phyloP scores from a whole-genome alignment of 2,113 vertebrate genomes.

The Psammodynastes pulverulentus region DNA sequence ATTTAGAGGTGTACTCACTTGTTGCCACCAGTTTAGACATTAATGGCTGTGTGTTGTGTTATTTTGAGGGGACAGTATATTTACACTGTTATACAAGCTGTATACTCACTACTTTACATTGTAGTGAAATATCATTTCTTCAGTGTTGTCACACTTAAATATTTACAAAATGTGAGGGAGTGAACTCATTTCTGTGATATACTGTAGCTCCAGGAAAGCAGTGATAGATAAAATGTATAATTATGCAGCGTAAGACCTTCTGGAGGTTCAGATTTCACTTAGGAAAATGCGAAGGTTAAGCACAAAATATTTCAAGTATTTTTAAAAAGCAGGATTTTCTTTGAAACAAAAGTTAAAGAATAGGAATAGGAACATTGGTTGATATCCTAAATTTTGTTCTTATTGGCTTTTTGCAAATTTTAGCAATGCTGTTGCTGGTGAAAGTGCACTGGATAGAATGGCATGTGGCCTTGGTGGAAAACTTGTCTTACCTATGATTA shows the following conservation, averaged over 20 bases:
- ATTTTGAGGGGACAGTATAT: too few species aligned
- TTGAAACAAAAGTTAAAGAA: neutral
- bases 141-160: too few species aligned
- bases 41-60: neutral
- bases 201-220: neutral
- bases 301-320: neutral
- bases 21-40: too few species aligned
- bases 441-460: constrained; percentile 94
- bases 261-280: too few species aligned
- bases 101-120: too few species aligned
- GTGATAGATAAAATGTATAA: neutral
- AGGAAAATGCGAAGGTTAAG: neutral
- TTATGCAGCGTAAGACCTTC: neutral
- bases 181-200: too few species aligned
- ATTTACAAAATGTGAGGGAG: too few species aligned
- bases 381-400: neutral
- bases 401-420: constrained; percentile 27
- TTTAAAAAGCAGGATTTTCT: neutral
- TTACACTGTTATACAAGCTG: too few species aligned
- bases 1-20: too few species aligned
- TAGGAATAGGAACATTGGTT: constrained; percentile 7
- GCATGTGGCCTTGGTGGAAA: constrained; percentile 97
- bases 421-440: constrained; percentile 96
- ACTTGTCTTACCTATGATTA: constrained; percentile 95
- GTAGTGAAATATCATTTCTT: too few species aligned